Evolutionary conservation across 1,140 invertebrate genomes (phyloP), one percentile per base, ranked within the genome.

Genomic region (Drosophila elegans): DNA sequence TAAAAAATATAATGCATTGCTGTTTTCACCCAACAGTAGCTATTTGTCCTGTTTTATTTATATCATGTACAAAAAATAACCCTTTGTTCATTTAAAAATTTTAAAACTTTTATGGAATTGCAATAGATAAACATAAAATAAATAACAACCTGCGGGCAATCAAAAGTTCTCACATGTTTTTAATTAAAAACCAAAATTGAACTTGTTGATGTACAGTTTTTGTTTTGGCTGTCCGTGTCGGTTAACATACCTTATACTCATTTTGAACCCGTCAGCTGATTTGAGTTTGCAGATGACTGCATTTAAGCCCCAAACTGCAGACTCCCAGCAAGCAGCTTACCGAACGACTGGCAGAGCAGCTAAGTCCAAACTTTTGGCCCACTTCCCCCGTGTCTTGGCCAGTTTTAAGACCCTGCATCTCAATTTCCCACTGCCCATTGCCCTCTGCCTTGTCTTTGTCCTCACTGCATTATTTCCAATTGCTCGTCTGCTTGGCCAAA

Each of bases 381-480:
- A 16, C 38, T 49, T 55, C 32, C 41, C 41, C 29, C 13, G 38
- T 44, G 12, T 44, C 72, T 51, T 52, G 64, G 64, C 64, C 38
- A 38, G 41, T 77, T 77, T 77, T 55, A 77, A 78, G 67, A 46
- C 74, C 73, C 74, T 77, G 74, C 56, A 62, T 78, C 74, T 71
- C 74, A 78, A 76, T 76, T 76, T 76, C 73, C 73, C 73, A 74
- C 61, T 76, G 54, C 29, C 63, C 63, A 61, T 3, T 62, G 73
- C 32, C 46, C 64, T 66, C 9, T 66, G 60, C 73, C 52, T 76
- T 76, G 73, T 76, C 73, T 76, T 76, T 76, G 59, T 56, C 74
- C 46, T 63, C 53, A 60, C 68, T 77, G 74, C 75, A 84, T 68
- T 66, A 79, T 63, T 68, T 78, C 54, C 60, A 84, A 84, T 84